Evolutionary conservation across 2,888 invertebrate species (phyloP).

Genomic region (Cephus spinipes): DNA sequence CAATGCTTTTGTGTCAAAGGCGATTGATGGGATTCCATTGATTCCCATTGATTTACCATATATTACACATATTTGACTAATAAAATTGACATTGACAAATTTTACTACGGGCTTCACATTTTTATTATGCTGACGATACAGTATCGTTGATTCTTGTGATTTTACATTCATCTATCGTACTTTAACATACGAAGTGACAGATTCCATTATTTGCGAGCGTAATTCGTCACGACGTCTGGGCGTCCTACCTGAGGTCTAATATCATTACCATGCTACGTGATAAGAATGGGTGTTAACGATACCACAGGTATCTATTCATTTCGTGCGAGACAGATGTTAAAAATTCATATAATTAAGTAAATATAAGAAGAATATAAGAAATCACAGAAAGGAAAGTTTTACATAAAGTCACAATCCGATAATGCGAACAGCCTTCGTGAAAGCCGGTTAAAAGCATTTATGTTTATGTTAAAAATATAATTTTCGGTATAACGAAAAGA

Average conservation of each 20-base stretch:
- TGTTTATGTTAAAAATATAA: too few species aligned
- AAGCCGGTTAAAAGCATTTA: too few species aligned
- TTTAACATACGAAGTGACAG: background rate
- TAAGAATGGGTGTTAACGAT: background rate
- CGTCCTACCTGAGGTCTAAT: background rate
- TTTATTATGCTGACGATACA: background rate
- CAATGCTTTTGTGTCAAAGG: too few species aligned
- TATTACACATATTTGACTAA: too few species aligned
- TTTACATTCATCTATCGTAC: background rate
- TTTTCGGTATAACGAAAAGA: too few species aligned
- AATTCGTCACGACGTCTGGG: background rate
- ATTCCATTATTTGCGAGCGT: background rate
- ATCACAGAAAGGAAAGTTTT: background rate
- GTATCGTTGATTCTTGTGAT: background rate
- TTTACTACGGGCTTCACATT: too few species aligned
- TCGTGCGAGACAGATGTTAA: background rate
- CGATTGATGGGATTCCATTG: too few species aligned
- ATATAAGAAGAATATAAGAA: background rate
- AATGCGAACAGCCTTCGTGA: too few species aligned
- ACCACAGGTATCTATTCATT: too few species aligned
- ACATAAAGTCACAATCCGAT: too few species aligned
- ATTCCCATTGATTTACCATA: too few species aligned
- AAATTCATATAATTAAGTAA: background rate
- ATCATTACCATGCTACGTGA: background rate
- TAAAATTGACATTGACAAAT: too few species aligned